Base-by-base conservation (phyloP, 2,113 vertebrate species). In the Spilogale gracilis region DNA sequence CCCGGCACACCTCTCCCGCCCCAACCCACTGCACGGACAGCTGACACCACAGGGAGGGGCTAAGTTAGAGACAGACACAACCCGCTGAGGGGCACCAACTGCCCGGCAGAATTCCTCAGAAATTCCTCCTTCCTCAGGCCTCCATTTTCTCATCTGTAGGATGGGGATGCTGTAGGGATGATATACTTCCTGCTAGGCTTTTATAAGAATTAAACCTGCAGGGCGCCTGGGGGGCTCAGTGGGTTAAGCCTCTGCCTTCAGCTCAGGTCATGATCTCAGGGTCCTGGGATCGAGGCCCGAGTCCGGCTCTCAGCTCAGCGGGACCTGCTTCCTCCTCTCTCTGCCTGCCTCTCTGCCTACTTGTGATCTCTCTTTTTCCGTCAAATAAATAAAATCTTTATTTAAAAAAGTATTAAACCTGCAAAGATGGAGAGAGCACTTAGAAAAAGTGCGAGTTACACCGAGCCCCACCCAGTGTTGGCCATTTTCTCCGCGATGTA, bases 21-120 rank as follows among this genome's bases (percentile, higher is more conserved):
- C 9, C n/a, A 4, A 21, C 18, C 45, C 0, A 0, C 63, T 18
- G n/a, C 61, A 13, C 1, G 1, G 6, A 21, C 82, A 20, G 9
- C 60, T 32, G 60, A 20, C 11, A 3, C 6, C 82, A 50, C 9
- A 7, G 1, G 48, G n/a, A 4, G 2, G 48, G 13, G 27, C 6
- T 18, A 4, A 32, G 20, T 32, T 25, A 14, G 45, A 25, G 13
- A 45, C 9, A 71, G 50, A 48, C 16, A 4, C 23, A 2, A 14
- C 7, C 8, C 1, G 9, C 21, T 32, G 6, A 30, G 23, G 11
- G 38, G 73, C 60, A 43, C 76, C 38, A 2, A 2, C 2, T 2
- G 9, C 23, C 56, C 27, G 45, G 38, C 38, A 23, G 17, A 60
- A 16, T 8, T 56, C 63, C 52, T 6, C 23, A 38, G 78, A 25